Evolutionary conservation across 2,797 vertebrate species (phyloP).

Genomic region (Serranus cabrilla): DNA sequence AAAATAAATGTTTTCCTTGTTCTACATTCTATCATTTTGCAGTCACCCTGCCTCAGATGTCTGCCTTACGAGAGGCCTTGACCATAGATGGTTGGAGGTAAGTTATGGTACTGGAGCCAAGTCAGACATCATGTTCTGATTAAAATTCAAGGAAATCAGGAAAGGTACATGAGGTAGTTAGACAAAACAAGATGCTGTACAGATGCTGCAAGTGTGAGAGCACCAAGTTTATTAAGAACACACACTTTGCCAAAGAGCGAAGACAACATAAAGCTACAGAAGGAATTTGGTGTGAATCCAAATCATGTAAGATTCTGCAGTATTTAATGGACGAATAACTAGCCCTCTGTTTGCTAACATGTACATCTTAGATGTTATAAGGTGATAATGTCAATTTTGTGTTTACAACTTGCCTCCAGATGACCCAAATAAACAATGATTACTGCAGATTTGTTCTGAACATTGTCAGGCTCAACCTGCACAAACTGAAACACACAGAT

Average conservation of each 20-base stretch:
- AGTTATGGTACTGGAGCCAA: constrained; percentile 37
- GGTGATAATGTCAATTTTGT: constrained; percentile 2
- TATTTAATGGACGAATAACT: too few relatives aligned
- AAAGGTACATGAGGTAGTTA: constrained; percentile 29
- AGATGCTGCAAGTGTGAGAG: neutral
- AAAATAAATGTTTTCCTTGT: constrained; percentile 1
- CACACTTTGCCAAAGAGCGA: neutral
- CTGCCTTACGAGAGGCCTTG: constrained; percentile 25
- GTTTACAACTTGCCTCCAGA: neutral
- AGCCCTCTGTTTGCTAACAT: neutral
- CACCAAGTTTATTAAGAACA: neutral
- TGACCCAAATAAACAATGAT: neutral
- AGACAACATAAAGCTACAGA: too few relatives aligned
- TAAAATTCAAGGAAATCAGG: constrained; percentile 44
- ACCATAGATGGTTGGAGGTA: constrained; percentile 17
- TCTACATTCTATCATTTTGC: neutral
- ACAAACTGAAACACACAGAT: neutral
- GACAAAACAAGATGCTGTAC: constrained; percentile 22
- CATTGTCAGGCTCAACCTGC: neutral
- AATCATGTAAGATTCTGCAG: too few relatives aligned
- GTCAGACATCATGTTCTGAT: constrained; percentile 58
- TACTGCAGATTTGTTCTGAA: neutral
- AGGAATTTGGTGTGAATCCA: too few relatives aligned
- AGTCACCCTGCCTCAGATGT: constrained; percentile 6
- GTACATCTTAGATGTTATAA: neutral